phyloP scores from a whole-genome alignment of 2,113 vertebrate species.

The Hoplias malabaricus region DNA sequence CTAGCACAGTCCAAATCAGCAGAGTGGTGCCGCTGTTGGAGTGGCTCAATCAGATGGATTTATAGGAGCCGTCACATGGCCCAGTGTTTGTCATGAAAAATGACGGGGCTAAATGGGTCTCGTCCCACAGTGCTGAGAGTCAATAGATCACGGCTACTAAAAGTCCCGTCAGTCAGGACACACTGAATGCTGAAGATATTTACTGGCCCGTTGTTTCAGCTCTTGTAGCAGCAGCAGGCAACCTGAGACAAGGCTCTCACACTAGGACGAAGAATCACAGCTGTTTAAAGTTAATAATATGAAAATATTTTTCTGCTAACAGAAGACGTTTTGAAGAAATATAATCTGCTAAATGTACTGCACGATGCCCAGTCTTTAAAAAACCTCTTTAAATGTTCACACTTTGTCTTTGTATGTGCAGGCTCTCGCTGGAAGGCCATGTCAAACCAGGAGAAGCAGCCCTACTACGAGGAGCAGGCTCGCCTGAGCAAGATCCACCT shows the following conservation, averaged over 20 bases:
- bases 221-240: constrained; percentile 40
- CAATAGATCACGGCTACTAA: constrained; percentile 74
- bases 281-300: background rate
- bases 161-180: constrained; percentile 67
- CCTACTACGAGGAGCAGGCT: constrained; percentile 97
- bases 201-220: constrained; percentile 53
- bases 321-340: no score
- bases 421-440: constrained; percentile 99
- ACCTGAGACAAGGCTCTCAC: constrained; percentile 10
- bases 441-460: constrained; percentile 99
- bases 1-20: constrained; percentile 3
- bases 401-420: constrained; percentile 50
- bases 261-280: background rate
- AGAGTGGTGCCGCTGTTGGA: constrained; percentile 22
- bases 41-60: constrained; percentile 71
- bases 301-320: background rate
- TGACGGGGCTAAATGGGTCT: constrained; percentile 76
- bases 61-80: constrained; percentile 66
- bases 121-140: constrained; percentile 68
- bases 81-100: constrained; percentile 77
- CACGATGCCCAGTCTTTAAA: background rate
- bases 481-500: constrained; percentile 97
- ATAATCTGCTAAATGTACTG: background rate
- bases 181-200: constrained; percentile 61
- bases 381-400: background rate